Percentiles rank a stretch among this genome's conserved stretches.
phyloP scores from a whole-genome alignment of 2,113 vertebrate species.

The Oryzias celebensis region DNA sequence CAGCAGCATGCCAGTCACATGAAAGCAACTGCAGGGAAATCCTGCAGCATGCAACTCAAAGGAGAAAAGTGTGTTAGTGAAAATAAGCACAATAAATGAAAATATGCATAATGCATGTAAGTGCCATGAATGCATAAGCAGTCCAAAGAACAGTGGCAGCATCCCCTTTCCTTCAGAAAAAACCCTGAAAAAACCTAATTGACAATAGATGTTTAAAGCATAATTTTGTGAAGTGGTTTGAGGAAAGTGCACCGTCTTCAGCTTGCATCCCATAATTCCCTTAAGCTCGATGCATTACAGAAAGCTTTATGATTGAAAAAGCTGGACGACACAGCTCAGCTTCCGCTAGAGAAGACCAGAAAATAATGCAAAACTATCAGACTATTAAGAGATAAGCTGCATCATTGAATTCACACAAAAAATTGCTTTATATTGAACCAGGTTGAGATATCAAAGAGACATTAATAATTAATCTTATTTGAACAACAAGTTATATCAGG shows the following conservation, averaged over 20 bases:
- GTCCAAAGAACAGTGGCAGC: background rate
- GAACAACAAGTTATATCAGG: conserved; percentile 43
- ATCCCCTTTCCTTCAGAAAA: background rate
- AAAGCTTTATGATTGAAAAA: conserved; percentile 27
- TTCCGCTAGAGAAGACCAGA: conserved; percentile 2
- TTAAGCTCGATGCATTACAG: conserved; percentile 31
- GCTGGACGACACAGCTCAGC: conserved; percentile 17
- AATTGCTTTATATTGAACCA: conserved; percentile 23
- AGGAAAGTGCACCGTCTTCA: conserved; percentile 3
- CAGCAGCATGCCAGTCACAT: conserved; percentile 39
- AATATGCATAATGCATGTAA: background rate
- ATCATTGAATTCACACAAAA: conserved; percentile 13
- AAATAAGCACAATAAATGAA: background rate
- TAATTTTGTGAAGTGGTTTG: conserved; percentile 13
- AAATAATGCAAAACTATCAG: conserved; percentile 28
- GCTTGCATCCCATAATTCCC: conserved; percentile 34
- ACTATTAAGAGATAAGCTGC: conserved; percentile 34
- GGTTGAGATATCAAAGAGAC: conserved; percentile 38
- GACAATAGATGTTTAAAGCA: background rate
- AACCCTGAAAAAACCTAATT: background rate
- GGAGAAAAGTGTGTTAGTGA: background rate
- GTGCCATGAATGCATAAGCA: background rate
- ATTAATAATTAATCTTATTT: conserved; percentile 61
- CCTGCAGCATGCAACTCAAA: conserved; percentile 5
- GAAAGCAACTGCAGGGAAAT: conserved; percentile 38